Conservation (phyloP, 2,797 vertebrate genomes). For the Falco peregrinus region DNA sequence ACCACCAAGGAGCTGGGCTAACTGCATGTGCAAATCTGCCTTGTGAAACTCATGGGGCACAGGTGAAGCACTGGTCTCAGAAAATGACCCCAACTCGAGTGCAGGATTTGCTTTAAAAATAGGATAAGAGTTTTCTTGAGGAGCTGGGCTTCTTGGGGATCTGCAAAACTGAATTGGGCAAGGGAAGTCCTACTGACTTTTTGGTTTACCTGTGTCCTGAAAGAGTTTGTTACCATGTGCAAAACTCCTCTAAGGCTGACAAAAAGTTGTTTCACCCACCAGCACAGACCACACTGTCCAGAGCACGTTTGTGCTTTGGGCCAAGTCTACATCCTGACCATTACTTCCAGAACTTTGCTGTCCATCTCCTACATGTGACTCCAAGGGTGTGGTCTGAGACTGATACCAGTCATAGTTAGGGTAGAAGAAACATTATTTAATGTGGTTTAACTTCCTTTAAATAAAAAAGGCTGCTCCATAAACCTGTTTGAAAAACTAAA, state of each 20-base stretch:
- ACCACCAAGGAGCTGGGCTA: neutral
- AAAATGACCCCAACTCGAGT: neutral
- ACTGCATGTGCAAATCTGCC: accelerated
- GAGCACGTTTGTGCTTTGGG: neutral
- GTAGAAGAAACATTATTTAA: neutral
- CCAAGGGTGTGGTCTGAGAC: accelerated
- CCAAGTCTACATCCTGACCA: neutral
- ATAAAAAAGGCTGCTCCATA: neutral
- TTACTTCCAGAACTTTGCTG: neutral
- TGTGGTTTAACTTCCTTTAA: neutral
- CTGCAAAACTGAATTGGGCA: neutral
- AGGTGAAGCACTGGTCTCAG: neutral
- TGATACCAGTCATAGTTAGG: neutral
- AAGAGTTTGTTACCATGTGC: neutral
- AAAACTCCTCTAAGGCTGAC: neutral
- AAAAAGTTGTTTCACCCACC: neutral
- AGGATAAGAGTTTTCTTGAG: neutral
- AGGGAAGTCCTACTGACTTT: neutral
- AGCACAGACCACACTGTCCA: neutral
- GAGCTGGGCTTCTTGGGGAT: neutral
- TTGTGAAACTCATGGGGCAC: neutral
- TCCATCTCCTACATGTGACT: neutral
- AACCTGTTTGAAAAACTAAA: neutral
- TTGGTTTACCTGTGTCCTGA: neutral
- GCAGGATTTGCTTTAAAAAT: neutral